phyloP scores from a whole-genome alignment of 1,140 invertebrate species.

The Fragariocoptes setiger region DNA sequence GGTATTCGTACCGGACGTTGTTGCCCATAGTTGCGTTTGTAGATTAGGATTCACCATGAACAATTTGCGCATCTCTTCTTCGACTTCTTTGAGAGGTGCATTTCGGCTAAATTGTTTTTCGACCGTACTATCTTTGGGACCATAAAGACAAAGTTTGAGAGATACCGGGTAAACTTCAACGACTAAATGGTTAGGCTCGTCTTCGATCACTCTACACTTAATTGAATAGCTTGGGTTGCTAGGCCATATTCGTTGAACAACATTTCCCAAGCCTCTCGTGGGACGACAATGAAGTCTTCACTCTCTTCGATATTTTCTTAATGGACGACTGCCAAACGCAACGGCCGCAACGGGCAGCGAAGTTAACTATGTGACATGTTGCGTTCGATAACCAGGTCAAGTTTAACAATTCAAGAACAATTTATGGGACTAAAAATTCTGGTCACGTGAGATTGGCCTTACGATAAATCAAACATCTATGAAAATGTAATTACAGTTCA shows the following conservation, averaged over 20 bases:
- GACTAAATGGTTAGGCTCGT: slow-evolving; percentile 20
- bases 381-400: no score
- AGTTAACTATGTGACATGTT: no score
- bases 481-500: no score
- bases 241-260: slow-evolving; percentile 18
- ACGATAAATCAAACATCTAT: no score
- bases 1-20: no score
- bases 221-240: slow-evolving; percentile 17
- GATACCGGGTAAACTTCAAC: slow-evolving; percentile 23
- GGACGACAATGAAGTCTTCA: slow-evolving; percentile 20
- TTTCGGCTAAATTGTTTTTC: slow-evolving; percentile 17
- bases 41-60: slow-evolving; percentile 18
- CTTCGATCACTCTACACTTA: slow-evolving; percentile 19
- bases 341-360: no score
- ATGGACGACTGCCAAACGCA: no score
- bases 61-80: slow-evolving; percentile 17
- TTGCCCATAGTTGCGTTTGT: slow-evolving; percentile 19
- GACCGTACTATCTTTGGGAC: slow-evolving; percentile 15
- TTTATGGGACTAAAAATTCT: no score
- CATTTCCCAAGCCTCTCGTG: slow-evolving; percentile 19
- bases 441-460: no score
- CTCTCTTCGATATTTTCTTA: slow-evolving; percentile 21
- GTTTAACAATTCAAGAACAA: no score
- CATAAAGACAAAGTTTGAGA: slow-evolving; percentile 20
- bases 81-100: slow-evolving; percentile 12